These are phyloP conservation scores for Criorhina ranunculi DNA, from an alignment of 2,888 invertebrate genomes.

Conservation along the genomic window DNA sequence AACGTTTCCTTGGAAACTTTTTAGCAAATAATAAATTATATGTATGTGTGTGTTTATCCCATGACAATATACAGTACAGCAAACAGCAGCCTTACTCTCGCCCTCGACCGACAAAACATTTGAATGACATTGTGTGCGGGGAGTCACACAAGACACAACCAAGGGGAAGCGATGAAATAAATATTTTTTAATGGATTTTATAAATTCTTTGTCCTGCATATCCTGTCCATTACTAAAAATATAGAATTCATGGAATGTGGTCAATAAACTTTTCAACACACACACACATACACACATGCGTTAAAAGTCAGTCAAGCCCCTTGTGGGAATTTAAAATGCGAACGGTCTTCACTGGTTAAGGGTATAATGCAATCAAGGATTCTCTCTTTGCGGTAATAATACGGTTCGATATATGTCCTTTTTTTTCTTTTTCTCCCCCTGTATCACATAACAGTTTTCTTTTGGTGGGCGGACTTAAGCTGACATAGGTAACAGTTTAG, in stretches of 20 bases:
- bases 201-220: conserved; percentile 26
- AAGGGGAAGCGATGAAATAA: conserved; percentile 44
- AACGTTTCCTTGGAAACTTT: conserved; percentile 64
- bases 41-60: conserved; percentile 22
- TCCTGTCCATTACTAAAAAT: conserved; percentile 23
- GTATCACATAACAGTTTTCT: conserved; percentile 7
- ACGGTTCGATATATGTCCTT: neutral
- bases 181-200: conserved; percentile 62
- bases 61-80: conserved; percentile 26
- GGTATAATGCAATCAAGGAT: conserved; percentile 43
- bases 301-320: conserved; percentile 6
- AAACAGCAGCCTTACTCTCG: neutral
- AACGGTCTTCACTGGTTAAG: neutral
- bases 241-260: conserved; percentile 33
- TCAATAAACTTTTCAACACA: conserved; percentile 1
- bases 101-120: neutral
- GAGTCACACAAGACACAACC: no score
- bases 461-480: neutral
- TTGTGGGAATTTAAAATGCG: conserved; percentile 16
- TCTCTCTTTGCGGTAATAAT: conserved; percentile 1
- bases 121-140: conserved; percentile 29
- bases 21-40: conserved; percentile 62
- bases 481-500: conserved; percentile 26
- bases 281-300: no score
- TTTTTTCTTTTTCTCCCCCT: neutral